Conservation (phyloP, 2,113 vertebrate species). For the Pagrus major region DNA sequence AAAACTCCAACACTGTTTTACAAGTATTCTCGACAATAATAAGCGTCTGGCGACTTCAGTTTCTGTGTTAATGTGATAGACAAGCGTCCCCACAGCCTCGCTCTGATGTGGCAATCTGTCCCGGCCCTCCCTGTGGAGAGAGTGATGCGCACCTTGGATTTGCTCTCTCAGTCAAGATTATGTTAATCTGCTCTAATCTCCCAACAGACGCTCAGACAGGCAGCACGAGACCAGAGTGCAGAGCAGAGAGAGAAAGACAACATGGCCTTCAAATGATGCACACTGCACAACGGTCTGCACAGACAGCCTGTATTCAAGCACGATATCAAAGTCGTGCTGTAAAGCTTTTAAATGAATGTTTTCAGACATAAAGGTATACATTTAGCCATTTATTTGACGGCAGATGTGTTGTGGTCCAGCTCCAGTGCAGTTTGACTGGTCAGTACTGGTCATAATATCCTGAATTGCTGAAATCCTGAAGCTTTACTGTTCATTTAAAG, state of each 20-base stretch:
- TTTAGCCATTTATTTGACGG: neutral
- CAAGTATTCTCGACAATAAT: neutral
- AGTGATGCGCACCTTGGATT: constrained; percentile 78
- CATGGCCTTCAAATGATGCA: neutral
- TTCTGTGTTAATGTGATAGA: neutral
- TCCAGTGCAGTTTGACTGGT: neutral
- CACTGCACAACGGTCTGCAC: neutral
- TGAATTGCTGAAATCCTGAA: neutral
- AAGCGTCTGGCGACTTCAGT: neutral
- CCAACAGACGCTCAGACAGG: constrained; percentile 47
- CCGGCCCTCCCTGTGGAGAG: constrained; percentile 47
- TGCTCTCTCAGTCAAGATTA: constrained; percentile 73
- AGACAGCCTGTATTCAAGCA: neutral
- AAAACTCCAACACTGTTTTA: neutral
- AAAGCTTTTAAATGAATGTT: neutral
- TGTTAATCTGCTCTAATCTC: constrained; percentile 79
- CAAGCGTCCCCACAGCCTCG: neutral
- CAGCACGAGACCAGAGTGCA: constrained; percentile 29
- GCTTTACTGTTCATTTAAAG: neutral
- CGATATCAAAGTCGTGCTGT: neutral
- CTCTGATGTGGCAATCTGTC: constrained; percentile 27
- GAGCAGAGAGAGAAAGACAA: constrained; percentile 15
- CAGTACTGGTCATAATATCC: too few relatives aligned
- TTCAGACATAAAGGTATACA: too few relatives aligned
- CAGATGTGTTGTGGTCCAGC: too few relatives aligned